Evolutionary conservation across 2,797 vertebrate genomes (phyloP).

Genomic region (Chiroxiphia lanceolata): DNA sequence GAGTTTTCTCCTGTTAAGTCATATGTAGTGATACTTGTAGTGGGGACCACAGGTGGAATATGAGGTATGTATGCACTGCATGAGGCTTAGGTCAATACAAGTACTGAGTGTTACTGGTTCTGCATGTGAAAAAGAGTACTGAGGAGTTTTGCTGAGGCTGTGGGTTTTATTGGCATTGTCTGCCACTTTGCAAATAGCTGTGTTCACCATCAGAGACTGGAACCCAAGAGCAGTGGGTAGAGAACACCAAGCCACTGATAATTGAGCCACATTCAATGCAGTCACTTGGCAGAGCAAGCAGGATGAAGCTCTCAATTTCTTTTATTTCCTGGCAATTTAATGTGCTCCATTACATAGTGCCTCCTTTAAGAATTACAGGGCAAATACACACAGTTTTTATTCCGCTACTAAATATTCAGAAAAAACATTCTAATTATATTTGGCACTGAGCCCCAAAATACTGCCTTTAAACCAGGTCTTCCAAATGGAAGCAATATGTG

Average conservation of each 20-base stretch:
- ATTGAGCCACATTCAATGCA: not conserved
- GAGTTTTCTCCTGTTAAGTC: not conserved
- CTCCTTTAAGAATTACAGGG: not conserved
- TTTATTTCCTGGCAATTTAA: not conserved
- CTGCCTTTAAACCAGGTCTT: not conserved
- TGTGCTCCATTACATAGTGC: not conserved
- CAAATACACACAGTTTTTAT: not conserved
- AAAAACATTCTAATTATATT: not conserved
- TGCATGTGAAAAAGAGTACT: not conserved
- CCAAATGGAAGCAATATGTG: not conserved
- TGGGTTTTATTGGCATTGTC: not conserved
- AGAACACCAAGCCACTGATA: not conserved
- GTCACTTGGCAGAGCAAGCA: not conserved
- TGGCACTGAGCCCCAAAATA: not conserved
- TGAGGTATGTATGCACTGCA: rapidly evolving
- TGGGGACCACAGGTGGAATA: not conserved
- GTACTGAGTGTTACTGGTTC: not conserved
- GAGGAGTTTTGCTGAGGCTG: not conserved
- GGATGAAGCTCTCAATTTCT: not conserved
- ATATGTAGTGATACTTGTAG: not conserved
- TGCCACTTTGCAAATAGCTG: not conserved
- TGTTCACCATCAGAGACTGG: not conserved
- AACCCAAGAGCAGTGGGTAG: not conserved
- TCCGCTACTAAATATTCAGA: not conserved
- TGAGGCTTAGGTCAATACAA: not conserved